Evolutionary conservation across 2,113 vertebrate genomes (phyloP).

Genomic region (Cromileptes altivelis): DNA sequence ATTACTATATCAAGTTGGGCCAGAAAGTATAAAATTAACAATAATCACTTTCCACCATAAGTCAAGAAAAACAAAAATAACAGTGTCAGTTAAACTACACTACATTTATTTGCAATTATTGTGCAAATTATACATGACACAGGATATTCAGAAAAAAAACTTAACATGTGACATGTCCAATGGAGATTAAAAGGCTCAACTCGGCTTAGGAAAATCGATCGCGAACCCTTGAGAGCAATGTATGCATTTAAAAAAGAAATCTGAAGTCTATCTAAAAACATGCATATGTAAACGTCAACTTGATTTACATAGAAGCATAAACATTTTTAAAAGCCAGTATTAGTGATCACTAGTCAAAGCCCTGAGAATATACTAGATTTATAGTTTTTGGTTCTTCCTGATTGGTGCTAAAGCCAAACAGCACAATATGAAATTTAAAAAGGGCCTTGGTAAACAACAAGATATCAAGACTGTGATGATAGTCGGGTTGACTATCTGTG

Average conservation of each 20-base stretch:
- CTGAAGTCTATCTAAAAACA: background rate
- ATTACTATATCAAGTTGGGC: background rate
- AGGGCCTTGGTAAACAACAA: no score
- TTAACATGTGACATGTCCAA: background rate
- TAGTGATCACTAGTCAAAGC: background rate
- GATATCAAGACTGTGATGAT: no score
- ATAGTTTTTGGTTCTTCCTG: constrained; percentile 18
- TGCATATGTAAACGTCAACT: constrained; percentile 10
- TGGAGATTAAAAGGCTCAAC: background rate
- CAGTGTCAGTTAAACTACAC: background rate
- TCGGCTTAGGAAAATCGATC: background rate
- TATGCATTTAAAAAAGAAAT: background rate
- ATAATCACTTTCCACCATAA: background rate
- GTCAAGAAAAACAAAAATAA: background rate
- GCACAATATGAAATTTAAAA: background rate
- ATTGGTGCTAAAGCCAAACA: background rate
- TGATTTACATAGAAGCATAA: constrained; percentile 6
- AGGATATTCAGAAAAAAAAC: background rate
- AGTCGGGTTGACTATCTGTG: no score
- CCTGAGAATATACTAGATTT: constrained; percentile 11
- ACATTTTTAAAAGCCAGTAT: background rate
- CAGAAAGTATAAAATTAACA: background rate
- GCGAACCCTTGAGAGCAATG: background rate
- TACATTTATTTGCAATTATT: constrained; percentile 5
- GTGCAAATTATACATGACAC: background rate